A percentile compares a stretch with the other conserved stretches of the same genome.
phyloP scores from a whole-genome alignment of 2,797 vertebrate species.

The Cynopterus sphinx region DNA sequence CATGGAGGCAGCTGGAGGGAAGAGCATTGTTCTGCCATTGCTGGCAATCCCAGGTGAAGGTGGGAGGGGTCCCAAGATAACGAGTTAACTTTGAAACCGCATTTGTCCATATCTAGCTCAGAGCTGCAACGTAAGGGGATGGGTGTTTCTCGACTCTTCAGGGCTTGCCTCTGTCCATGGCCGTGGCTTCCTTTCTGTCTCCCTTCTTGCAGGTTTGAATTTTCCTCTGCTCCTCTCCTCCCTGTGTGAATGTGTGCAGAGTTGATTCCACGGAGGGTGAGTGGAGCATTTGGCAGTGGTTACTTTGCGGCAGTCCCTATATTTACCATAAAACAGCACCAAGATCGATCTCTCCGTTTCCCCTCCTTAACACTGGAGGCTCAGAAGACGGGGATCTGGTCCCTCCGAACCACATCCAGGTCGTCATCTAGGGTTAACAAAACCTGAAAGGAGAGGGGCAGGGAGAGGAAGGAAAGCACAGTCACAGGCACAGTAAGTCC shows the following conservation, averaged over 20 bases:
- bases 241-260: not conserved
- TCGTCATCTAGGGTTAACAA: slow-evolving; percentile 90
- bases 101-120: not conserved
- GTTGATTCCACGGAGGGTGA: not conserved
- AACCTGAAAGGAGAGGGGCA: slow-evolving; percentile 78
- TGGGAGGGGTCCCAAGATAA: not conserved
- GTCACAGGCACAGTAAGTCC: not conserved
- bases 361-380: fast-evolving
- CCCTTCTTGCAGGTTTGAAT: not conserved
- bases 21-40: not conserved
- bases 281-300: not conserved
- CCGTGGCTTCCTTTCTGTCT: not conserved
- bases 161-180: not conserved
- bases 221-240: not conserved
- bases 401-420: slow-evolving; percentile 86
- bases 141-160: fast-evolving
- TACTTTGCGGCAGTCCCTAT: not conserved
- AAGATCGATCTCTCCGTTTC: not conserved
- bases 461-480: not conserved
- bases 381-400: slow-evolving; percentile 90
- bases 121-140: fast-evolving
- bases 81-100: not conserved
- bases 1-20: not conserved
- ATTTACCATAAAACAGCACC: slow-evolving; percentile 38
- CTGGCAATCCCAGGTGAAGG: not conserved